Base-by-base conservation (phyloP, 2,888 invertebrate genomes). In the Ennomos fuscantarius region DNA sequence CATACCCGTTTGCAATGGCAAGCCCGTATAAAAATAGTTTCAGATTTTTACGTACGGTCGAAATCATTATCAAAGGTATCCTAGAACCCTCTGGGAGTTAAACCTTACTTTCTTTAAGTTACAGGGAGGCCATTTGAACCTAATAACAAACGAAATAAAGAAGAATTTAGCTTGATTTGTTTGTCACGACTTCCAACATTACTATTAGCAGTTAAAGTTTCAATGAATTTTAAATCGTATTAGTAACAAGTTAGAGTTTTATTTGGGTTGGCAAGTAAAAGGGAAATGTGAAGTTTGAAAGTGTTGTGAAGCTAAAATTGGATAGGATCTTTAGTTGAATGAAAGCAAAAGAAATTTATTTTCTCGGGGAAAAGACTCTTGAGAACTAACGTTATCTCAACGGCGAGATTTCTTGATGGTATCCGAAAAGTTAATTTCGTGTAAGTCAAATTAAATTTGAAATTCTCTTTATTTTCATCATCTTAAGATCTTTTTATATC, bases 21-120 rank as follows among this genome's bases (percentile, higher is more conserved):
- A 33, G 52, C 41, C 47, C 53, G 48, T 62, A 55, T 35, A 53
- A 51, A 63, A 59, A 58, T 58, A 63, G 60, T 63, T 58, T 57
- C 58, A 59, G 59, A 49, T 60, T 62, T 60, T 56, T 58, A 54
- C 37, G 35, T 33, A 42, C 39, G 8, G 40, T 43, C 45, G 48
- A 58, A 60, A 57, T 60, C 54, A 63, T 62, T 62, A 63, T 55
- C 41, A 41, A 41, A 42, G 35, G 37, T 52, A 36, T 55, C 43
- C 35, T 48, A 41, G 40, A 49, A 47, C 46, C 54, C 51, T 42
- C 12, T 35, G 62, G 44, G 56, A 63, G 50, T 41, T 44, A 6
- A 33, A 41, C 35, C 35, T 24, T 33, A 43, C 43, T 44, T 42
- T 11, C 34, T 43, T 15, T 3, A 10, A 47, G 13, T 13, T 35